Evolutionary conservation across 2,113 vertebrate genomes (phyloP).

Genomic region (Nothocercus nigrocapillus): DNA sequence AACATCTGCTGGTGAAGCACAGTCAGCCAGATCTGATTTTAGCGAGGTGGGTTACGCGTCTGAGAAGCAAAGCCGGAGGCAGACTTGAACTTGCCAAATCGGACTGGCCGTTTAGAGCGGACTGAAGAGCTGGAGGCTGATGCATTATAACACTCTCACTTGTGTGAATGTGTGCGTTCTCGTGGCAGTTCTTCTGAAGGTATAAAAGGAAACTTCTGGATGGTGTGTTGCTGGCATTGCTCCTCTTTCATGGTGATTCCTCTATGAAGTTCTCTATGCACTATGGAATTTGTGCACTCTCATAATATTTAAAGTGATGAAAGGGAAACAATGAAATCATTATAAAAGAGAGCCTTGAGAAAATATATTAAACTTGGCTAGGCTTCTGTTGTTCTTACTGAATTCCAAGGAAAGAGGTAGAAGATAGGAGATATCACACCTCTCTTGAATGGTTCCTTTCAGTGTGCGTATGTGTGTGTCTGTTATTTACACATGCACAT

Average conservation of each 20-base stretch:
- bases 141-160: too few relatives aligned
- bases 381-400: background rate
- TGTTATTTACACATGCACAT: background rate
- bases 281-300: background rate
- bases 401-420: background rate
- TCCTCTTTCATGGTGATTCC: background rate
- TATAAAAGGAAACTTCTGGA: background rate
- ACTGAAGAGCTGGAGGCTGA: background rate
- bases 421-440: background rate
- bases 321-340: background rate
- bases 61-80: background rate
- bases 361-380: background rate
- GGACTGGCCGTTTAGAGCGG: background rate
- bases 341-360: background rate
- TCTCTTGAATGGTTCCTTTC: background rate
- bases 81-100: background rate
- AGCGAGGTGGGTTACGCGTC: fast-evolving
- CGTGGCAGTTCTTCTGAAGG: background rate
- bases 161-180: background rate
- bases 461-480: background rate
- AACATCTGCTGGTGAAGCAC: background rate
- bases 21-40: background rate
- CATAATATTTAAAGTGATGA: background rate
- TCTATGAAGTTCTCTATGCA: too few relatives aligned
- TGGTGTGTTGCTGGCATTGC: too few relatives aligned